A percentile compares a stretch with the other conserved stretches of the same genome.
These are phyloP conservation scores for Diadema setosum DNA, from an alignment of 35 echinoderm and acorn worm species.

Conservation along the genomic window DNA sequence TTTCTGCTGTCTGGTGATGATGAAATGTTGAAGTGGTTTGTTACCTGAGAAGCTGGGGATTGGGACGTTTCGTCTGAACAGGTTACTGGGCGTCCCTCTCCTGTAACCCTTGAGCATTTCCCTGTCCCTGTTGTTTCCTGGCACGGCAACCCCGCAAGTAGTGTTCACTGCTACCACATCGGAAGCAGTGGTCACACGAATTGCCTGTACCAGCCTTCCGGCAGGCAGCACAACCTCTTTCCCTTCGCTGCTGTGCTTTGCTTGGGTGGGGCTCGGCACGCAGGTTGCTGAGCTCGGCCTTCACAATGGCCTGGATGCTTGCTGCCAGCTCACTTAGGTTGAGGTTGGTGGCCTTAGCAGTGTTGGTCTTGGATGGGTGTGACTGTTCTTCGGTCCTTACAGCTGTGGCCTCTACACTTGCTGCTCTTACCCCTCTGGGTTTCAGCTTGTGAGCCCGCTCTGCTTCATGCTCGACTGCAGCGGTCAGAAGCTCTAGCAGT, in stretches of 20 bases:
- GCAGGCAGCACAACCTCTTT: not conserved
- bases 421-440: not conserved
- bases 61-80: no score
- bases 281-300: not conserved
- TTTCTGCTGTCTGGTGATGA: no score
- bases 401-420: not conserved
- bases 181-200: not conserved
- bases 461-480: not conserved
- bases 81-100: not conserved
- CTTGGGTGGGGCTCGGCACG: not conserved
- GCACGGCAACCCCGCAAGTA: not conserved
- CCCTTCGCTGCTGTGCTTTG: not conserved
- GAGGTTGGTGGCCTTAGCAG: not conserved
- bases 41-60: no score
- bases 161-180: not conserved
- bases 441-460: not conserved
- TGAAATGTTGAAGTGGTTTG: no score
- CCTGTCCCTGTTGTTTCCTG: not conserved
- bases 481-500: slow-evolving; percentile 7
- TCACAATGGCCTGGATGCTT: not conserved
- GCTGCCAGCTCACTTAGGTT: not conserved
- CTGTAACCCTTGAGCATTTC: not conserved
- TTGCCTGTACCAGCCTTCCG: not conserved
- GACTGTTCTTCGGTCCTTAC: not conserved
- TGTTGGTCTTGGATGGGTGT: not conserved